Conservation (phyloP, 2,888 invertebrate genomes). For the Crematogaster levior region DNA sequence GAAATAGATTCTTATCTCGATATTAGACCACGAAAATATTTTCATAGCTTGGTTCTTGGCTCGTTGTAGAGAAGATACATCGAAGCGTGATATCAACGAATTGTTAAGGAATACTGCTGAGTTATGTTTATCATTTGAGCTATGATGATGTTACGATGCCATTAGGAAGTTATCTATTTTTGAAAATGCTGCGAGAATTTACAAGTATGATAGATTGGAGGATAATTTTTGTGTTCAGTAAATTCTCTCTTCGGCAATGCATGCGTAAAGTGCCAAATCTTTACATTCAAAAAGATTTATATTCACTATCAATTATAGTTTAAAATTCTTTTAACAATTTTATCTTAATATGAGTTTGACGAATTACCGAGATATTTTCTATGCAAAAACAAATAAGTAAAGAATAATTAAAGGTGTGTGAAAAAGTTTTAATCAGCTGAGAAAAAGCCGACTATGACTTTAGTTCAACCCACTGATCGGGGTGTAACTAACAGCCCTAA, state of each 20-base stretch:
- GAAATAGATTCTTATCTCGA: conserved; percentile 20
- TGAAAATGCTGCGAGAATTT: background rate
- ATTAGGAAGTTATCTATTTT: background rate
- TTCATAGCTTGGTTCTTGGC: background rate
- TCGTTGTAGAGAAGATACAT: background rate
- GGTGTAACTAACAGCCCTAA: conserved; percentile 60
- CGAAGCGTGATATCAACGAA: background rate
- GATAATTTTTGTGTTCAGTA: background rate
- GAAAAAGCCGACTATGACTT: background rate
- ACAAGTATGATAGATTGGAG: background rate
- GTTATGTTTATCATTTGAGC: background rate
- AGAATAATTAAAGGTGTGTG: background rate
- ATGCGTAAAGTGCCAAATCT: background rate
- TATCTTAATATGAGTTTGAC: background rate
- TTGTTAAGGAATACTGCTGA: background rate
- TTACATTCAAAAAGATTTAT: background rate
- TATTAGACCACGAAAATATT: conserved; percentile 14
- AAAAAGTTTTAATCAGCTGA: background rate
- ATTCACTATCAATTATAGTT: background rate
- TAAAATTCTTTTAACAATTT: background rate
- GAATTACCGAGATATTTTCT: background rate
- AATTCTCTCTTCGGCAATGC: background rate
- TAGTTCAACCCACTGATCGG: conserved; percentile 35
- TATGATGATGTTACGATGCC: background rate
- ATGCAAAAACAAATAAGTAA: background rate